These are phyloP conservation scores for Zoanthus gigantus DNA, from an alignment of 92 coral and sea anemone species.

Conservation along the genomic window DNA sequence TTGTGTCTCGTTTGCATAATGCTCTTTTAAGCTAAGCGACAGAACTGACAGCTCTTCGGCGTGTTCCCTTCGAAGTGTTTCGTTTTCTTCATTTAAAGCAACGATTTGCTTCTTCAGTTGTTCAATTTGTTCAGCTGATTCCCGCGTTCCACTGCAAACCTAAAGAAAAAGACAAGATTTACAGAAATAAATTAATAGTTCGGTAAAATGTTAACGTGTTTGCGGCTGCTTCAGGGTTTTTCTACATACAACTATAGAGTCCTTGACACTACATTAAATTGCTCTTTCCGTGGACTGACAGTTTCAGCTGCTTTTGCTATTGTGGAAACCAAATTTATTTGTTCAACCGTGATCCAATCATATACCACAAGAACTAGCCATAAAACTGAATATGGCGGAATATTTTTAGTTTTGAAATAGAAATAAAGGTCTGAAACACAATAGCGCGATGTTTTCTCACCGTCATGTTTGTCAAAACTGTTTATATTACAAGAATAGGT, in stretches of 20 bases:
- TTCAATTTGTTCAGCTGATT: constrained; percentile 56
- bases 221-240: neutral
- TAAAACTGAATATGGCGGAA: neutral
- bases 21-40: constrained; percentile 81
- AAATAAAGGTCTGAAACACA: neutral
- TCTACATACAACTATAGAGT: constrained; percentile 23
- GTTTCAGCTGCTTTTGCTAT: constrained; percentile 11
- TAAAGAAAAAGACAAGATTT: constrained; percentile 15
- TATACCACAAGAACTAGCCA: neutral
- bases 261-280: constrained; percentile 15
- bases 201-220: neutral
- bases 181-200: neutral
- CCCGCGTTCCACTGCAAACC: constrained; percentile 75
- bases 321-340: constrained; percentile 20
- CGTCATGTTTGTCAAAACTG: neutral
- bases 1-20: constrained; percentile 61
- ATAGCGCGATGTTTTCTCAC: constrained; percentile 5
- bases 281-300: constrained; percentile 32
- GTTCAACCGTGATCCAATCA: constrained; percentile 30
- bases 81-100: constrained; percentile 71
- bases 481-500: neutral
- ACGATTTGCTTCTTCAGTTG: constrained; percentile 60
- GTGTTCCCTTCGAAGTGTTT: constrained; percentile 72
- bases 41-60: constrained; percentile 82
- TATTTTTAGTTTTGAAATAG: neutral